Conservation (phyloP, 2,888 invertebrate species). For the Lymantria monacha region DNA sequence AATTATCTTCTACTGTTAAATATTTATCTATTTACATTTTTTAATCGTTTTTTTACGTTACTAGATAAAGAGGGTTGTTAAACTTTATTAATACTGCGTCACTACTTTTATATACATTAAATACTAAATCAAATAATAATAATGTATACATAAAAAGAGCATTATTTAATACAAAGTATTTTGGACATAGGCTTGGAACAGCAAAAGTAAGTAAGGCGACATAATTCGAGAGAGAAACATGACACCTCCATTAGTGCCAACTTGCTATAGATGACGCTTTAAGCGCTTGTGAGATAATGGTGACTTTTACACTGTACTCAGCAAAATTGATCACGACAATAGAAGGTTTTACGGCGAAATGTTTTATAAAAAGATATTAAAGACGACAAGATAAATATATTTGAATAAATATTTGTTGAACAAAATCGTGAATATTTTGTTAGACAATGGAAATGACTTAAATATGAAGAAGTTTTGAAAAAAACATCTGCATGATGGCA, state of each 20-base stretch:
- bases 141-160: background rate
- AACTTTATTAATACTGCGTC: too few relatives aligned
- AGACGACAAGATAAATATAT: background rate
- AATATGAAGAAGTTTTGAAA: too few relatives aligned
- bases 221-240: slow-evolving; percentile 49
- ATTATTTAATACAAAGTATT: slow-evolving; percentile 1
- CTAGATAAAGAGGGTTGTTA: too few relatives aligned
- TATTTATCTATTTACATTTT: too few relatives aligned
- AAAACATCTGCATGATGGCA: too few relatives aligned
- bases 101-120: too few relatives aligned
- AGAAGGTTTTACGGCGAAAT: background rate
- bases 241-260: slow-evolving; percentile 60
- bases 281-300: slow-evolving; percentile 27
- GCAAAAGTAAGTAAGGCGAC: slow-evolving; percentile 14
- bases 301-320: slow-evolving; percentile 4
- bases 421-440: too few relatives aligned
- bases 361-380: background rate
- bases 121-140: background rate
- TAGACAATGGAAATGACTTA: too few relatives aligned
- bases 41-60: too few relatives aligned
- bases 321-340: slow-evolving; percentile 2
- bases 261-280: slow-evolving; percentile 47
- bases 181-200: slow-evolving; percentile 11
- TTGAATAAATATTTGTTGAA: too few relatives aligned
- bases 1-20: too few relatives aligned